Evolutionary conservation across 2,113 vertebrate species (phyloP), one percentile per base, ranked within the genome.

Genomic region (Hypomesus transpacificus): DNA sequence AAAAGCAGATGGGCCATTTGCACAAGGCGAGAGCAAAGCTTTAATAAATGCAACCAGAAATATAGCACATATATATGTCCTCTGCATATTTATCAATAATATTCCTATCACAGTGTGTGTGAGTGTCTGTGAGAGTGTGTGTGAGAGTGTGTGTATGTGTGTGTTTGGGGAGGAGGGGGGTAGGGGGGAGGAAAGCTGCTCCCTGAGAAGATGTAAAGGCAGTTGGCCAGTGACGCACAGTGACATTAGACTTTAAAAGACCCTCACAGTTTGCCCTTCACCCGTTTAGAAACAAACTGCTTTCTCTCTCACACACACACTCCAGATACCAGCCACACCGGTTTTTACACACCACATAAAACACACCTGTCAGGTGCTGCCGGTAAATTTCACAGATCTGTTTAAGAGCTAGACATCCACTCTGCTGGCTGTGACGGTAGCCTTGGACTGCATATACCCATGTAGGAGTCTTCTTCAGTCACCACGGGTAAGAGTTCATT

Each of bases 191-290:
- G 24, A 26, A 26, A 26, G 24, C 31, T 73, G 54, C 73, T 53
- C 58, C 68, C 28, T 75, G 73, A 78, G 52, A 50, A 69, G 69
- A 73, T 18, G 56, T 3, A 69, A 75, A 9, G n/a, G 76, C 1
- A 52, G 51, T 13, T 66, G 68, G 75, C 22, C 50, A 64, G 53
- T 85, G 79, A 79, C 52, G 81, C 74, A 66, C 51, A 46, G 20
- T 57, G 6, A 0, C 62, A 57, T 34, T 77, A 64, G 52, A 71
- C 75, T 85, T 80, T 86, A 87, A 84, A 86, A 76, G 14, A 46
- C 39, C 39, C 39, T 46, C 39, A 46, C 39, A 46, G 39, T 46
- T 46, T 46, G 39, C 39, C 39, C 39, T 46, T 46, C 39, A 46
- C 7, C 9, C 7, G 39, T 46, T 46, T 46, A 46, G 7, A 46